Evolutionary conservation across 2,113 vertebrate genomes (phyloP), one percentile per base, ranked within the genome.

Genomic region (Gavialis gangeticus): DNA sequence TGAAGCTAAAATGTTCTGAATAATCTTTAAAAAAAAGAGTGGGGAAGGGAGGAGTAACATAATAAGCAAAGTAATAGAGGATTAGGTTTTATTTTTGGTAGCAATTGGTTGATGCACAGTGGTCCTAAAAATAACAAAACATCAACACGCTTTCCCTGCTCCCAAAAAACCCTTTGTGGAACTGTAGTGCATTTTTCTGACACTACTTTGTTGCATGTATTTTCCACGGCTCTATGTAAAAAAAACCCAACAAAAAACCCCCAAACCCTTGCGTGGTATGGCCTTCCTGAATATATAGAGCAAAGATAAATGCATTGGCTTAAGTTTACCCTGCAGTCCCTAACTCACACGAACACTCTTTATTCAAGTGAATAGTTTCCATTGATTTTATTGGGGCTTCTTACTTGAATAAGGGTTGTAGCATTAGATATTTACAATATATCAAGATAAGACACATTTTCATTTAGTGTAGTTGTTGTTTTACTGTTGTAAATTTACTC

Each of bases 1-100:
- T 62, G 73, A 94, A 96, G 94, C 88, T 79, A 95, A 94, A 96
- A 63, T 94, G 79, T 91, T 96, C 82, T 84, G 89, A 96, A 84
- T 82, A 97, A 96, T 95, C 92, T 90, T 79, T 46, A 54, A 24
- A 13, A 90, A 88, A 4, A 27, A 30, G 54, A 4, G 3, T 10
- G 4, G 2, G 3, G 14, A 5, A 1, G 3, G 1, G 24, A 73
- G 27, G 24, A 73, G 27, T 79, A 59, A 34, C 27, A 5, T 89
- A 90, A 93, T 91, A 92, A 97, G 86, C 84, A 90, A 79, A 84
- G 22, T 95, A 91, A 91, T 6, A 12, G 86, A 90, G 69, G 64
- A 75, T 57, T 15, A 4, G 10, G 21, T 7, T 91, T 90, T 84
- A 79, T 77, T 95, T 95, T 82, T 57, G 79, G 58, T 77, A 92